phyloP scores from a whole-genome alignment of 2,888 invertebrate species.

The Orthosia gracilis region DNA sequence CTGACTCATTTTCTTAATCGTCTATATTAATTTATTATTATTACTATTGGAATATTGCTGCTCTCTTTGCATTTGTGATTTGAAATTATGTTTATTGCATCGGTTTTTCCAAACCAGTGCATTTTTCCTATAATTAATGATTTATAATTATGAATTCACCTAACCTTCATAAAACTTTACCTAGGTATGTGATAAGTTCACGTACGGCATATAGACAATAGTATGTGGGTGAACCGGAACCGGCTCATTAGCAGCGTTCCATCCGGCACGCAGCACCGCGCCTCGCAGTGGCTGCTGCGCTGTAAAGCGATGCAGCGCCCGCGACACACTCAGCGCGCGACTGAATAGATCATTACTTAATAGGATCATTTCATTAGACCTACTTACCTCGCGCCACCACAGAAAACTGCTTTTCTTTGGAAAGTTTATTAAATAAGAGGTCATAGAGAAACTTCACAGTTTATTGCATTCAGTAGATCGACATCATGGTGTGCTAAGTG shows the following conservation, averaged over 20 bases:
- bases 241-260: constrained; percentile 47
- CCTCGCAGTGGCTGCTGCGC: not conserved
- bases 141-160: not conserved
- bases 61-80: constrained; percentile 1
- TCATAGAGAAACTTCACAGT: constrained; percentile 4
- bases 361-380: constrained; percentile 19
- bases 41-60: constrained; percentile 2
- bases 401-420: constrained; percentile 4
- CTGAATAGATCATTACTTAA: constrained; percentile 41
- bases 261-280: not conserved
- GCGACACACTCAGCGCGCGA: constrained; percentile 30
- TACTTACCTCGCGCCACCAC: not conserved
- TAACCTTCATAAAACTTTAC: not conserved
- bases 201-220: not conserved
- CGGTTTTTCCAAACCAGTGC: not conserved
- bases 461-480: not conserved
- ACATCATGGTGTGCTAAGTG: not conserved
- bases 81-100: not conserved
- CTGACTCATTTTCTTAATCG: constrained; percentile 4
- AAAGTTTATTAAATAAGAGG: constrained; percentile 15
- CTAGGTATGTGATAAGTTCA: not conserved
- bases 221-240: constrained; percentile 42
- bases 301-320: not conserved
- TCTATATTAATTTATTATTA: constrained; percentile 4
- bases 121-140: not conserved